Evolutionary conservation across 2,888 invertebrate genomes (phyloP).

Genomic region (Stictocephala bisonia): DNA sequence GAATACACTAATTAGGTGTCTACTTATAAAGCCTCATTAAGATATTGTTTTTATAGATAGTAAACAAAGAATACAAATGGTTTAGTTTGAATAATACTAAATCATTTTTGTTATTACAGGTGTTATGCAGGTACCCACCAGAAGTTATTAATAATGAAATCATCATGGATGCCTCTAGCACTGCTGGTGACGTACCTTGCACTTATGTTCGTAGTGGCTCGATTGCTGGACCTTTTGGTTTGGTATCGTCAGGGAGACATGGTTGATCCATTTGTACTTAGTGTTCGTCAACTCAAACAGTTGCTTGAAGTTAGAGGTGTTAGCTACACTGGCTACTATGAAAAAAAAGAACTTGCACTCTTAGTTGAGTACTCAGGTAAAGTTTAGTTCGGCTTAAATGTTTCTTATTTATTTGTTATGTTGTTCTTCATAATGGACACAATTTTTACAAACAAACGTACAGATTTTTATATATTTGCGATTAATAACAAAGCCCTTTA

Average conservation of each 20-base stretch:
- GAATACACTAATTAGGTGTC: too few relatives aligned
- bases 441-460: background rate
- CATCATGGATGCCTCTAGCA: constrained; percentile 57
- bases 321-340: constrained; percentile 61
- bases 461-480: background rate
- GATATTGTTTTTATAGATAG: too few relatives aligned
- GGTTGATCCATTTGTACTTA: constrained; percentile 59
- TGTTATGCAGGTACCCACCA: too few relatives aligned
- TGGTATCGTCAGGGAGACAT: constrained; percentile 60
- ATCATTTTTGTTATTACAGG: too few relatives aligned
- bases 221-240: constrained; percentile 58
- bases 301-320: constrained; percentile 60
- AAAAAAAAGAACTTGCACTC: constrained; percentile 60
- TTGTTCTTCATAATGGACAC: background rate
- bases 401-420: background rate
- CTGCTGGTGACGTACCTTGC: constrained; percentile 58
- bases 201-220: constrained; percentile 58
- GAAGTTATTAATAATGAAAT: too few relatives aligned
- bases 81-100: too few relatives aligned
- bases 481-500: too few relatives aligned
- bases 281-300: constrained; percentile 60
- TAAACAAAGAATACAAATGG: too few relatives aligned
- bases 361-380: constrained; percentile 60
- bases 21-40: too few relatives aligned
- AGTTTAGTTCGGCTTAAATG: background rate